phyloP scores from a whole-genome alignment of 2,113 vertebrate species.

The Irena cyanogastra region DNA sequence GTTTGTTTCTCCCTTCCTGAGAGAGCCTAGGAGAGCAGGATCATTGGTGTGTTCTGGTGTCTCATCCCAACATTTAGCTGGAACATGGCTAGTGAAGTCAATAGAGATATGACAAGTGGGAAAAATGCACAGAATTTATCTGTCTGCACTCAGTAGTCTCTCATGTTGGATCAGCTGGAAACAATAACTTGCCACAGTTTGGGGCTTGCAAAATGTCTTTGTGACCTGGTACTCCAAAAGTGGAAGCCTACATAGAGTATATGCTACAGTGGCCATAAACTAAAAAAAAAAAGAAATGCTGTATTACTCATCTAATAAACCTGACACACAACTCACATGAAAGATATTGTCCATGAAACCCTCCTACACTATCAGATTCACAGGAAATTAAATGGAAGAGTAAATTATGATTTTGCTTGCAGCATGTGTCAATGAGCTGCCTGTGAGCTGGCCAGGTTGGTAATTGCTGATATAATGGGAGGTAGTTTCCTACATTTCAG shows the following conservation, averaged over 20 bases:
- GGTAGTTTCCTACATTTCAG: background rate
- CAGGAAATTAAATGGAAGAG: background rate
- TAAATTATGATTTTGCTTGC: background rate
- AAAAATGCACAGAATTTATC: background rate
- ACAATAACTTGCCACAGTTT: background rate
- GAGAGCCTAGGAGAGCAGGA: background rate
- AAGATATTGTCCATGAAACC: background rate
- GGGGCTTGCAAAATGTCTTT: background rate
- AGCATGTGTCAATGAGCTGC: background rate
- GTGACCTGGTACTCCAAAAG: background rate
- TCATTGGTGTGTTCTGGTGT: background rate
- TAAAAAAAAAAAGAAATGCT: background rate
- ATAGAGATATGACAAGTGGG: background rate
- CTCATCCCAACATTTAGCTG: background rate
- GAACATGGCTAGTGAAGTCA: background rate
- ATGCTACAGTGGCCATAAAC: background rate
- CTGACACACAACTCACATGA: background rate
- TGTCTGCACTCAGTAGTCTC: background rate
- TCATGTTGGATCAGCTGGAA: background rate
- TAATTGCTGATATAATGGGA: background rate
- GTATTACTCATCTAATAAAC: background rate
- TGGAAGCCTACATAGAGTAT: background rate
- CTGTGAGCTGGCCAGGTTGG: background rate
- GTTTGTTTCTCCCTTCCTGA: background rate
- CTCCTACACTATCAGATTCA: background rate